Conservation (phyloP, 1,140 invertebrate species). For the Cryptotermes secundus region DNA sequence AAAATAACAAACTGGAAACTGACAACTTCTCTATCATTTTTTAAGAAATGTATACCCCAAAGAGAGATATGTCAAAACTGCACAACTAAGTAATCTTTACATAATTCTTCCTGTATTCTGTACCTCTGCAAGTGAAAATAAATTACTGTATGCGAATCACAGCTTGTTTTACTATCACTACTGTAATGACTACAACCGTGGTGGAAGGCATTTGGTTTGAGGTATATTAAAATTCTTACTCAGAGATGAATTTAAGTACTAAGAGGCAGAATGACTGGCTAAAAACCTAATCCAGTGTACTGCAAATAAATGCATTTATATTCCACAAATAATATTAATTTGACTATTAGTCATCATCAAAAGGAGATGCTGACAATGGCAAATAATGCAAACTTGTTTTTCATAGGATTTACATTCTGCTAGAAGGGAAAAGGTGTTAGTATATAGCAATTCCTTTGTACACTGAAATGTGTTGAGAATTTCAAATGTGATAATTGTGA, state of each 20-base stretch:
- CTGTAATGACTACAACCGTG: background rate
- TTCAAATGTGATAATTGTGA: too few relatives aligned
- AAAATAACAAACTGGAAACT: background rate
- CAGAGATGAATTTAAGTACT: background rate
- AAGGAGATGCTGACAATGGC: too few relatives aligned
- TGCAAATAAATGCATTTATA: too few relatives aligned
- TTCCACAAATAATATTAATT: too few relatives aligned
- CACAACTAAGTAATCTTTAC: background rate
- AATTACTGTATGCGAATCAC: background rate
- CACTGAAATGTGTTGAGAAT: too few relatives aligned
- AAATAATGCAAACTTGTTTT: too few relatives aligned
- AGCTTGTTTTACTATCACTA: background rate
- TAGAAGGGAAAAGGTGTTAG: too few relatives aligned
- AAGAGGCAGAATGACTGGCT: background rate
- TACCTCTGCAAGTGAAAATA: background rate
- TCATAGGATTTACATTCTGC: too few relatives aligned
- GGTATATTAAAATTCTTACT: background rate
- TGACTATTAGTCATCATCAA: too few relatives aligned
- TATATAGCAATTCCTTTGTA: too few relatives aligned
- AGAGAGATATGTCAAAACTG: background rate
- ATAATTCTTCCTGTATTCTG: background rate
- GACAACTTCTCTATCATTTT: background rate
- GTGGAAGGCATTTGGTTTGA: background rate
- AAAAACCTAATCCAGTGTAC: too few relatives aligned
- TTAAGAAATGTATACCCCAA: background rate